These are phyloP conservation scores for Burhinus oedicnemus DNA, from an alignment of 2,113 vertebrate species.

Conservation along the genomic window DNA sequence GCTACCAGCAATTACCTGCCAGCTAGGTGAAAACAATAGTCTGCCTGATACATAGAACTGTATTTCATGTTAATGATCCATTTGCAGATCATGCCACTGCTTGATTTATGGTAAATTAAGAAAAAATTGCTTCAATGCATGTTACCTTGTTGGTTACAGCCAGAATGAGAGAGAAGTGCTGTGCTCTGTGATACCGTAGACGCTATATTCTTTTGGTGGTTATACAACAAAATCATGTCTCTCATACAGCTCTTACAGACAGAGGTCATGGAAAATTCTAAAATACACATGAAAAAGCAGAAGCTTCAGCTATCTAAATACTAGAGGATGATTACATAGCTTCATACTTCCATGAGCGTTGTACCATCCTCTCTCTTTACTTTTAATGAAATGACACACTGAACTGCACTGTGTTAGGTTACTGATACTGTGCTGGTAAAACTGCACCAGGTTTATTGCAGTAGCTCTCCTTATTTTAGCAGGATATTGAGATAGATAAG, in stretches of 20 bases:
- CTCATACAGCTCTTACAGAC: not conserved
- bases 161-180: not conserved
- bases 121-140: not conserved
- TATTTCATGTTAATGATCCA: not conserved
- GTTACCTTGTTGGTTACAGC: not conserved
- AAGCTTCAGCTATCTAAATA: not conserved
- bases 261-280: not conserved
- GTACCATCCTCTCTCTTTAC: not conserved
- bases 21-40: not conserved
- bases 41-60: not conserved
- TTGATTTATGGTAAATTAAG: not conserved
- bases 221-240: not conserved
- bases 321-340: not conserved
- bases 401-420: not conserved
- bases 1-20: not conserved
- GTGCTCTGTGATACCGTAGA: not conserved
- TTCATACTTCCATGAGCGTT: not conserved
- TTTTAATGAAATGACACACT: not conserved
- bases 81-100: not conserved
- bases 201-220: not conserved
- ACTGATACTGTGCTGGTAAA: not conserved
- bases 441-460: not conserved
- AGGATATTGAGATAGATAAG: not conserved
- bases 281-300: not conserved
- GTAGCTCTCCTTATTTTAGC: not conserved